Conservation (phyloP, 2,113 vertebrate genomes). For the Pygathrix nemaeus region DNA sequence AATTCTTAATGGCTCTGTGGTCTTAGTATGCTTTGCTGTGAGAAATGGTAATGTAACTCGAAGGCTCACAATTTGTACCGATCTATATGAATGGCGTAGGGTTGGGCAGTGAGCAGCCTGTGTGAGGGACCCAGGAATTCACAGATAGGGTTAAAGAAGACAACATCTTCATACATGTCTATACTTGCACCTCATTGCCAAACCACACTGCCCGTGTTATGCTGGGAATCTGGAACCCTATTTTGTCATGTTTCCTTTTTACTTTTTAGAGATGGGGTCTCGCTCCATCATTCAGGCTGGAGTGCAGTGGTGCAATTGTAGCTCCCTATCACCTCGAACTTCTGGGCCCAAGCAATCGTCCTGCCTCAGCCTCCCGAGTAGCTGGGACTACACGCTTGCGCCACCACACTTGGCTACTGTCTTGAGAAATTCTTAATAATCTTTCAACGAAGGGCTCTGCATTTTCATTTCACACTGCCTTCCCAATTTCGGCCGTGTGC, state of each 20-base stretch:
- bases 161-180: accelerated
- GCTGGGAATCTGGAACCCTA: background rate
- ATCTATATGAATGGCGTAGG: background rate
- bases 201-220: background rate
- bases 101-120: background rate
- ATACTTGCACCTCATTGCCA: background rate
- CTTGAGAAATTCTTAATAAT: background rate
- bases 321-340: background rate
- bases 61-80: background rate
- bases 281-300: background rate
- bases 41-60: background rate
- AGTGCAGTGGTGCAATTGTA: background rate
- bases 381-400: background rate
- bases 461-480: background rate
- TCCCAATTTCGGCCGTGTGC: background rate
- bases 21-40: background rate
- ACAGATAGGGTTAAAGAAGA: background rate
- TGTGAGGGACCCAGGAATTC: background rate
- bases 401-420: background rate
- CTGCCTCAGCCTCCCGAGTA: background rate
- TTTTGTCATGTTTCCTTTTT: background rate
- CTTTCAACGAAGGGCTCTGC: background rate
- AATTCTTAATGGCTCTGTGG: constrained; percentile 32
- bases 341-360: background rate
- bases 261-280: background rate